A percentile compares a stretch with the other conserved stretches of the same genome.
Conservation (phyloP, 1,140 invertebrate genomes). For the Drosophila lini region DNA sequence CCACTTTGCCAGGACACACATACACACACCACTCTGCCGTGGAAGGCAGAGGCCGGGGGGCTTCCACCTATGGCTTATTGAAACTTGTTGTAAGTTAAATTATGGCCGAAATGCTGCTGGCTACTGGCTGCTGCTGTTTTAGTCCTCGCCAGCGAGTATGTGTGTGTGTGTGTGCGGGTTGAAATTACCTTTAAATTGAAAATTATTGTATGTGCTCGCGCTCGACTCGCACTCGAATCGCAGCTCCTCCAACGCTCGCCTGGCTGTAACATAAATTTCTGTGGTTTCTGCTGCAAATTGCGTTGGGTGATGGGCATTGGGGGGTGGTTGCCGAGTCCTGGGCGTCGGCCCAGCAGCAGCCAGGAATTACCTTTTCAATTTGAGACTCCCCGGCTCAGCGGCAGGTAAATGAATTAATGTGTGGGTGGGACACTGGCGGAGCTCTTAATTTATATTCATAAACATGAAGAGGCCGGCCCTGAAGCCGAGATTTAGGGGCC, state of each 20-base stretch:
- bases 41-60: slow-evolving; percentile 18
- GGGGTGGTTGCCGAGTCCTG: slow-evolving; percentile 16
- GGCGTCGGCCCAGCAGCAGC: slow-evolving; percentile 35
- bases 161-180: slow-evolving; percentile 40
- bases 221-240: slow-evolving; percentile 62
- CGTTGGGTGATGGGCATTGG: slow-evolving; percentile 36
- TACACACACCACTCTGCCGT: not conserved
- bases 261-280: slow-evolving; percentile 74
- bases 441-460: slow-evolving; percentile 66
- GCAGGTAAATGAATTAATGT: slow-evolving; percentile 79
- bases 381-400: slow-evolving; percentile 47
- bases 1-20: slow-evolving; percentile 68
- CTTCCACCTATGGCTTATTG: slow-evolving; percentile 68
- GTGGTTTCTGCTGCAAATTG: slow-evolving; percentile 74
- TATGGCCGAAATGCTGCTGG: slow-evolving; percentile 73
- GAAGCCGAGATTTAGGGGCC: slow-evolving; percentile 24
- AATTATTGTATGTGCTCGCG: slow-evolving; percentile 82
- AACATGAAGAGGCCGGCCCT: slow-evolving; percentile 31
- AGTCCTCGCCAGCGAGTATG: slow-evolving; percentile 31
- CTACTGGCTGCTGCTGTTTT: slow-evolving; percentile 56
- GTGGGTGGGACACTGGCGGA: slow-evolving; percentile 30
- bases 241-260: slow-evolving; percentile 22
- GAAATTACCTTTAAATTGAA: slow-evolving; percentile 82
- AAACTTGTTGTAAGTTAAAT: slow-evolving; percentile 83
- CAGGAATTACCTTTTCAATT: slow-evolving; percentile 80